Evolutionary conservation across 2,888 invertebrate genomes (phyloP).

Genomic region (Cheilosia vulpina): DNA sequence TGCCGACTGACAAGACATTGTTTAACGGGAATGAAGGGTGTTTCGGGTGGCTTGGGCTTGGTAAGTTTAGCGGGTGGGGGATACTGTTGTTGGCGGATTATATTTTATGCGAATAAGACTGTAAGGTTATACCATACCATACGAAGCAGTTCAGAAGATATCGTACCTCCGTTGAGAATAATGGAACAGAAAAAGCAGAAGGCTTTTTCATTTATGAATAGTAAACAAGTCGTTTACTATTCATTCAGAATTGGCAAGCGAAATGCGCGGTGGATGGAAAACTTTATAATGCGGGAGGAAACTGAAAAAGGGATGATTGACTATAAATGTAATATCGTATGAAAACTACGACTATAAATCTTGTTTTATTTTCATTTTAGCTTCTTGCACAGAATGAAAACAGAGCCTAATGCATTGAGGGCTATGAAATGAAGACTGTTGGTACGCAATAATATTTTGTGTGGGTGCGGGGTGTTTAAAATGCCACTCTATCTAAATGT

Average conservation of each 20-base stretch:
- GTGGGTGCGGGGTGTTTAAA: no score
- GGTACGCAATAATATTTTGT: background rate
- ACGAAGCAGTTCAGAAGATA: no score
- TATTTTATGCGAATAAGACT: background rate
- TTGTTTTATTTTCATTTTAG: background rate
- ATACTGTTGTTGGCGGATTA: background rate
- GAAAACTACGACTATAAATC: conserved; percentile 18
- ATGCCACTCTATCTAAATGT: no score
- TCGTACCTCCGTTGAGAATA: background rate
- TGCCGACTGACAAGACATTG: conserved; percentile 5
- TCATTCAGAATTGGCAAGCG: background rate
- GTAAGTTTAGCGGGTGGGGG: background rate
- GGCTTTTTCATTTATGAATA: conserved; percentile 34
- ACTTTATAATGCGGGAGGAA: background rate
- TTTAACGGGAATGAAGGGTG: conserved; percentile 7
- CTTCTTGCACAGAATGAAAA: background rate
- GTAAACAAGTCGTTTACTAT: conserved; percentile 24
- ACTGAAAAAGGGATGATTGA: conserved; percentile 11
- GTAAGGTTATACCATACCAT: no score
- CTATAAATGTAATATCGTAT: conserved; percentile 18
- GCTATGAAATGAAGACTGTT: background rate
- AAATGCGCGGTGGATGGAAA: background rate
- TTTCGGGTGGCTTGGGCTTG: background rate
- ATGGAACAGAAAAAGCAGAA: conserved; percentile 8
- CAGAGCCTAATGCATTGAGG: background rate